Evolutionary conservation across 2,888 invertebrate genomes (phyloP).

Genomic region (Microctonus aethiopoides): DNA sequence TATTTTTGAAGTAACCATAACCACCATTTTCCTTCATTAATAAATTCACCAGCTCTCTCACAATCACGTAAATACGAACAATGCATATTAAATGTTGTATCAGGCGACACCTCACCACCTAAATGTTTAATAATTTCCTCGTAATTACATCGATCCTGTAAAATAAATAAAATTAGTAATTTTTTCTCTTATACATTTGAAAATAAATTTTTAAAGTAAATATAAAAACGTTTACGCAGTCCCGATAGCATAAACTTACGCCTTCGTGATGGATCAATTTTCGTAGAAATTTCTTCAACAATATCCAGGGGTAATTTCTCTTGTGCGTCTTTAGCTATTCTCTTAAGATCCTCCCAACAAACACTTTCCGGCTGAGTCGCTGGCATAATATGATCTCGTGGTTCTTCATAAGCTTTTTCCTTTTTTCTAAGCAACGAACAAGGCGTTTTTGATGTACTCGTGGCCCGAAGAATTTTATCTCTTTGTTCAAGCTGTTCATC

Average conservation of each 20-base stretch:
- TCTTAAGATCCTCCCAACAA: slow-evolving; percentile 76
- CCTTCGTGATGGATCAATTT: slow-evolving; percentile 31
- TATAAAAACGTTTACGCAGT: slow-evolving; percentile 28
- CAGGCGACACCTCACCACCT: slow-evolving; percentile 75
- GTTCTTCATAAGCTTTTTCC: slow-evolving; percentile 49
- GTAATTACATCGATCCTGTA: slow-evolving; percentile 70
- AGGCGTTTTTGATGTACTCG: slow-evolving; percentile 54
- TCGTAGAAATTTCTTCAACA: slow-evolving; percentile 29
- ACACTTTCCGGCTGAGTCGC: slow-evolving; percentile 75
- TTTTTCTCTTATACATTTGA: background rate
- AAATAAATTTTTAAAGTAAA: too few species aligned
- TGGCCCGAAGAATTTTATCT: slow-evolving; percentile 53
- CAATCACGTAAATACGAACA: slow-evolving; percentile 80
- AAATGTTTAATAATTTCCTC: slow-evolving; percentile 71
- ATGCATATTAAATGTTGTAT: slow-evolving; percentile 78
- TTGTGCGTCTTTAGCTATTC: background rate
- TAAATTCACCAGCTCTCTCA: slow-evolving; percentile 71
- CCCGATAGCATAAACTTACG: slow-evolving; percentile 63
- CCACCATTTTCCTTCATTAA: slow-evolving; percentile 83
- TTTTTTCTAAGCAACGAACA: slow-evolving; percentile 53
- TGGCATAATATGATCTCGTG: slow-evolving; percentile 40
- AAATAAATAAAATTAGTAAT: background rate
- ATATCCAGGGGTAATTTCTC: background rate
- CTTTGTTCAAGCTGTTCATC: slow-evolving; percentile 58
- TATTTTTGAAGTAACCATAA: slow-evolving; percentile 79